Evolutionary conservation across 2,888 invertebrate genomes (phyloP), one percentile per base, ranked within the genome.

Genomic region (Eupeodes latifasciatus): DNA sequence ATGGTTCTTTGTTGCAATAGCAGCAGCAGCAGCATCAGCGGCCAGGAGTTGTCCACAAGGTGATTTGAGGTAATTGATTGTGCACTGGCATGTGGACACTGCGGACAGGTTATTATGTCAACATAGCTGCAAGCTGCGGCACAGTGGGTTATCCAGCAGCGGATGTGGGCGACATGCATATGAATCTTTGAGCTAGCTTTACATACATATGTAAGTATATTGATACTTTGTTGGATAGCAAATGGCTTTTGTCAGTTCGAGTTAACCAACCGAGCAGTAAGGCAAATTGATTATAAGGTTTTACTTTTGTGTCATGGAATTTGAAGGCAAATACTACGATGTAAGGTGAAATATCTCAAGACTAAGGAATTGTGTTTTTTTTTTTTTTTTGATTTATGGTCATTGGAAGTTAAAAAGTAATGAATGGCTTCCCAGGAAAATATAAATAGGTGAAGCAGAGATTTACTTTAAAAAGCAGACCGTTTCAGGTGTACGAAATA

Each of bases 81-180:
- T 69, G 61, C 67, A 76, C 75, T 19, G n/a, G 64, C 75, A 14
- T 53, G 74, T 62, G 74, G 74, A 75, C 61, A 57, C 51, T 75
- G 72, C 44, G 76, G 80, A 85, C 80, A 76, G 80, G 80, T 81
- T 85, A 81, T 85, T 81, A 85, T 85, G 77, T 81, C 72, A 81
- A 81, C 81, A 81, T 72, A 55, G 81, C 66, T 72, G 14, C 71
- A 66, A 85, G 71, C 62, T 81, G 76, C 71, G 36, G 57, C 81
- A 66, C 67, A 67, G 76, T 85, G 81, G 77, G 71, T 61, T 72
- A 85, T 66, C 71, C 59, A 47, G 69, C 57, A 71, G 59, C 53
- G 66, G 66, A 67, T 81, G 81, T 85, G 81, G 77, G 81, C 72
- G 81, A 61, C 61, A n/a, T 61, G 59, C 57, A 9, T 47, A 16